These are phyloP conservation scores for Pachliopta kotzebuea DNA, from an alignment of 2,888 invertebrate species.

Conservation along the genomic window DNA sequence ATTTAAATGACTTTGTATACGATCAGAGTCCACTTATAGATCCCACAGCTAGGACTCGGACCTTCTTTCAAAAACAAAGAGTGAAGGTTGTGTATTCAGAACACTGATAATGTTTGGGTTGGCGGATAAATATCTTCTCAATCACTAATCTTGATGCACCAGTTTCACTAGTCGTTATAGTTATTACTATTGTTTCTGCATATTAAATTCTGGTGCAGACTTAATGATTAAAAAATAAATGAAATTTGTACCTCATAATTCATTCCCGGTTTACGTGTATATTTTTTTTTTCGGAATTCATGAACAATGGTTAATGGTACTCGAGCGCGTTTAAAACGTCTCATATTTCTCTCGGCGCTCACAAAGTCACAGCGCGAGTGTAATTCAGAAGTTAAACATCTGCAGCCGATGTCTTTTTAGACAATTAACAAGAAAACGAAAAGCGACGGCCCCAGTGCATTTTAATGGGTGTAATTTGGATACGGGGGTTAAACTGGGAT, in stretches of 20 bases:
- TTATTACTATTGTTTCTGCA: no score
- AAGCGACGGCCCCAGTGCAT: slow-evolving; percentile 58
- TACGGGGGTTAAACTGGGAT: slow-evolving; percentile 34
- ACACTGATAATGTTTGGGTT: no score
- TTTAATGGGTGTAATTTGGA: slow-evolving; percentile 68
- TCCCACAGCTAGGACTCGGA: no score
- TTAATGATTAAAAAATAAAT: slow-evolving; percentile 3
- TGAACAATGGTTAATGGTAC: slow-evolving; percentile 51
- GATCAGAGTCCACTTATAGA: no score
- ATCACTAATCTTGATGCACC: no score
- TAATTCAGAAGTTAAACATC: slow-evolving; percentile 70
- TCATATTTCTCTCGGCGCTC: slow-evolving; percentile 70
- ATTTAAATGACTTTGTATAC: no score
- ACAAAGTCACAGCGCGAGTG: slow-evolving; percentile 55
- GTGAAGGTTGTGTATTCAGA: no score
- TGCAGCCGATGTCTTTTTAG: slow-evolving; percentile 74
- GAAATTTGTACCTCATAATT: slow-evolving; percentile 47
- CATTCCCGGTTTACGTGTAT: slow-evolving; percentile 39
- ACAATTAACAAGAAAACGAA: slow-evolving; percentile 72
- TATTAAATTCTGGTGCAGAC: background rate
- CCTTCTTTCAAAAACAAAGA: no score
- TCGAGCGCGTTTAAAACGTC: slow-evolving; percentile 57
- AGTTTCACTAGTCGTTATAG: no score
- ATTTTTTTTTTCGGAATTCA: slow-evolving; percentile 32
- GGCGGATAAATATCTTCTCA: no score